Evolutionary conservation across 2,888 invertebrate genomes (phyloP), one percentile per base, ranked within the genome.

Genomic region (Agrilus biguttatus): DNA sequence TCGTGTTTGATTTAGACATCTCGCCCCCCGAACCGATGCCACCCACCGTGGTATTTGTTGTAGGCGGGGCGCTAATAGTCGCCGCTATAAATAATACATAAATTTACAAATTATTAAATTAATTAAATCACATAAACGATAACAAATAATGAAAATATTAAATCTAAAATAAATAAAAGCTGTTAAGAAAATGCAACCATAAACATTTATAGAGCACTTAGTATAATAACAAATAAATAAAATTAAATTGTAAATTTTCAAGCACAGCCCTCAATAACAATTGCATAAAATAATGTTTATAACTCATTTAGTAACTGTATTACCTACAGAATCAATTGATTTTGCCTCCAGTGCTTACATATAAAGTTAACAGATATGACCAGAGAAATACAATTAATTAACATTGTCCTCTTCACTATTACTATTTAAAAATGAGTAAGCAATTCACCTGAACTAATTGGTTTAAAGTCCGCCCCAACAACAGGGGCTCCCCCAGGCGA

Each of bases 61-160:
- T 81, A 2, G 82, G 82, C 37, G 82, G 82, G 37, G 82, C 82
- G 63, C 82, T 82, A 61, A 82, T 82, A 49, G 82, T 82, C n/a
- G 81, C 82, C 58, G 77, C 80, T 80, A 62, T 8, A 28, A 28
- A 28, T 10, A 28, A 10, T 2, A 10, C 2, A 28, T 10, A 28
- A 28, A 28, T n/a, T n/a, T n/a, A n/a, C n/a, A n/a, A n/a, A n/a
- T n/a, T n/a, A n/a, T n/a, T n/a, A n/a, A n/a, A n/a, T n/a, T 10
- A 21, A 21, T 21, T 21, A 21, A 21, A 5, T 5, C 6, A 21
- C 21, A 21, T 5, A 21, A 6, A 4, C 17, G 17, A 17, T 4
- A 17, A 6, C 21, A 21, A 21, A 21, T 7, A 7, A 21, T 21
- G 6, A 7, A 21, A 21, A 5, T 17, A 17, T 17, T 17, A 17